Percentiles rank a stretch among this genome's conserved stretches.
phyloP scores from a whole-genome alignment of 1,140 invertebrate genomes.

The Zaprionus kolodkinae region DNA sequence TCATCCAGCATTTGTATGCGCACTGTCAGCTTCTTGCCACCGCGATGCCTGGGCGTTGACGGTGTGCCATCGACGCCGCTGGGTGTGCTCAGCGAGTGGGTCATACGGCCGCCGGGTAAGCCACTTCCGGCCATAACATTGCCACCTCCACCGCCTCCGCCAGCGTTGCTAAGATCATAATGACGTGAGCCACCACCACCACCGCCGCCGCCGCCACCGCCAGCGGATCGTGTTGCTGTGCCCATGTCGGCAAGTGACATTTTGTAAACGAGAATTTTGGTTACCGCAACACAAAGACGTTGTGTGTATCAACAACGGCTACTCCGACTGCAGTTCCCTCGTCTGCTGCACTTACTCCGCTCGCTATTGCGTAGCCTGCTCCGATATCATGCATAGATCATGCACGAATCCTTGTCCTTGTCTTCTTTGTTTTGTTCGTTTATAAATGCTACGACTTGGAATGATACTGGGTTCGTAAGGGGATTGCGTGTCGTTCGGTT shows the following conservation, averaged over 20 bases:
- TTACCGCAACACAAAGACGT: conserved; percentile 37
- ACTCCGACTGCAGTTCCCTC: neutral
- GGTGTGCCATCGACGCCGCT: conserved; percentile 92
- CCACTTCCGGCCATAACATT: conserved; percentile 41
- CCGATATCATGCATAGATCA: conserved; percentile 49
- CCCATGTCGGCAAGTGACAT: conserved; percentile 83
- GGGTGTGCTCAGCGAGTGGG: conserved; percentile 92
- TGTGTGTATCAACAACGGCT: neutral
- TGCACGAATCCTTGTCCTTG: conserved; percentile 28
- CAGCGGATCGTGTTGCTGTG: conserved; percentile 66
- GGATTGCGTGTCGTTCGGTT: conserved; percentile 3
- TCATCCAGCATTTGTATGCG: conserved; percentile 95
- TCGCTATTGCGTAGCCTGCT: conserved; percentile 3
- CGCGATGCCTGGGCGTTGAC: conserved; percentile 89
- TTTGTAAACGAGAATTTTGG: conserved; percentile 82
- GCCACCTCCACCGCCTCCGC: conserved; percentile 12
- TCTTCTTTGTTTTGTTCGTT: conserved; percentile 21
- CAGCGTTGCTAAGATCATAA: conserved; percentile 50
- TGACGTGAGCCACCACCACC: conserved; percentile 42
- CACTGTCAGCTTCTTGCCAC: conserved; percentile 94
- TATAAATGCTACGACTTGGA: conserved; percentile 67
- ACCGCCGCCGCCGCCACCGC: conserved; percentile 42
- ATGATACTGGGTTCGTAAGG: conserved; percentile 60
- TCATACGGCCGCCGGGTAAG: conserved; percentile 86
- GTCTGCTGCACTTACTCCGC: conserved; percentile 29